Evolutionary conservation across 2,797 vertebrate genomes (phyloP), one percentile per base, ranked within the genome.

Genomic region (Xenops minutus): DNA sequence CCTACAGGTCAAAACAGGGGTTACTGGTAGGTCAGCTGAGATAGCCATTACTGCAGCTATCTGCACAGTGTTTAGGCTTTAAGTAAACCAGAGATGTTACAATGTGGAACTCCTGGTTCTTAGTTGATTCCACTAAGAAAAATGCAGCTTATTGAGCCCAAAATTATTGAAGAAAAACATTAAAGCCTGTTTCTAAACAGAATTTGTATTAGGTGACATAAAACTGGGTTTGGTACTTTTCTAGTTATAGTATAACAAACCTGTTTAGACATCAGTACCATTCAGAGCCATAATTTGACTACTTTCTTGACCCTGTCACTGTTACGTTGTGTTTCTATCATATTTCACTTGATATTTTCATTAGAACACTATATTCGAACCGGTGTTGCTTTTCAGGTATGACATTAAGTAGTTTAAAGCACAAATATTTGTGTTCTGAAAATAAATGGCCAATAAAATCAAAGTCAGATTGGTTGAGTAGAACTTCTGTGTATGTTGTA

Each of bases 11-110:
- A 96, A 56, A 94, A 5, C 43, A 88, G 89, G 39, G 96, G 95
- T 97, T 96, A 95, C 48, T 86, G 85, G 73, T 63, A 78, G 95
- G 96, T 97, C 96, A 97, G 69, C 66, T 94, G 76, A 81, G 87
- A 92, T 12, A 67, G 89, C 51, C 69, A 78, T 96, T 95, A 94
- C 68, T 81, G 80, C 59, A 76, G 93, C 67, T 93, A 67, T 93
- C 94, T 97, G 96, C 89, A 56, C 76, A 93, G 36, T 63, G 91
- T 84, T 94, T 37, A 78, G 69, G 34, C 39, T 89, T 95, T 93
- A 92, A 93, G 72, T 78, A 91, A 93, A 84, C 62, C 91, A 93
- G 85, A 78, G 87, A 75, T 89, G 66, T 84, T 89, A 59, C 92
- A 95, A 91, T 75, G 87, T 83, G 85, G 78, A 94, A 89, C 91